These are phyloP conservation scores for Agrypnus murinus DNA, from an alignment of 2,888 invertebrate species.

Conservation along the genomic window DNA sequence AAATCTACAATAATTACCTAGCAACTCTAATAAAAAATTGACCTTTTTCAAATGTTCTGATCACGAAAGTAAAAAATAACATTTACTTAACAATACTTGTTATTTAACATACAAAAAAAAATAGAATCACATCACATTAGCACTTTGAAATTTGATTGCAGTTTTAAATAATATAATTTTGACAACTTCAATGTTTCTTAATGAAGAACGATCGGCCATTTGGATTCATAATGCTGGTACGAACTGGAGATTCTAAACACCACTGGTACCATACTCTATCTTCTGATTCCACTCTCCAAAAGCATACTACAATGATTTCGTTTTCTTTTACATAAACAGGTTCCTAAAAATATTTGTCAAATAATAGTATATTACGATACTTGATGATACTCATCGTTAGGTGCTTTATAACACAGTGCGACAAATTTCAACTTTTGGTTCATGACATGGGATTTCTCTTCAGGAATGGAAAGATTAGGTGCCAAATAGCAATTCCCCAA, in stretches of 20 bases:
- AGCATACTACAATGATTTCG: conserved; percentile 83
- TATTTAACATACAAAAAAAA: too few species aligned
- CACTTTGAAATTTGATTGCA: not conserved
- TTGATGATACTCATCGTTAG: too few species aligned
- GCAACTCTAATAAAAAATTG: too few species aligned
- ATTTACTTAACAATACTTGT: too few species aligned
- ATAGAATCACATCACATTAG: not conserved
- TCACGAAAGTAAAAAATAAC: too few species aligned
- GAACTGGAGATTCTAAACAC: conserved; percentile 80
- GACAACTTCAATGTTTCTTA: conserved; percentile 61
- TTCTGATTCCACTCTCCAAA: conserved; percentile 88
- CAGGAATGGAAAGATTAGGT: not conserved
- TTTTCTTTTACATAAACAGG: conserved; percentile 83
- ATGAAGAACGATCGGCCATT: conserved; percentile 84
- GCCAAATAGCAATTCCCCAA: too few species aligned
- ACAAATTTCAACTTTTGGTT: too few species aligned
- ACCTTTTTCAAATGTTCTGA: too few species aligned
- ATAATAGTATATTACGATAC: not conserved
- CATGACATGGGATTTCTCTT: too few species aligned
- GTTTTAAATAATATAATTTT: not conserved
- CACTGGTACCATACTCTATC: conserved; percentile 98
- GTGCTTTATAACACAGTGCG: too few species aligned
- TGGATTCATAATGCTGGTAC: conserved; percentile 79
- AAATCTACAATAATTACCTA: too few species aligned
- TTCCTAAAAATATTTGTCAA: conserved; percentile 72